Evolutionary conservation across 35 echinoderm and acorn worm species (phyloP).

Genomic region (Hemicentrotus pulcherrimus): DNA sequence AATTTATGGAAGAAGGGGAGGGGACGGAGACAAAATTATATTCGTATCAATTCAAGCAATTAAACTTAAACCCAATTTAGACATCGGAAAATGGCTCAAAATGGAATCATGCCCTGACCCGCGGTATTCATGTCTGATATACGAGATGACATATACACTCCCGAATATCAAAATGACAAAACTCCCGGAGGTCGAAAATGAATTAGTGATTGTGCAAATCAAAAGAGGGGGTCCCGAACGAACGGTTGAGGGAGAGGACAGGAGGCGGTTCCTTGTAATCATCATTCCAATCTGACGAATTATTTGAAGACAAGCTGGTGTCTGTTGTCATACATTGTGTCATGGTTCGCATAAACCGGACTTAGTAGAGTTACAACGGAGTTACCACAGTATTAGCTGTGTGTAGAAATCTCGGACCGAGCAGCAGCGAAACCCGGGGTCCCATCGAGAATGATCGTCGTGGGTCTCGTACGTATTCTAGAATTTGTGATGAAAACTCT

Average conservation of each 20-base stretch:
- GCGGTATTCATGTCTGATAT: background rate
- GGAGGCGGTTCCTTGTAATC: background rate
- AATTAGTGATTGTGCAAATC: background rate
- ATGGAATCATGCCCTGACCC: background rate
- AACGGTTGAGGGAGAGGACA: background rate
- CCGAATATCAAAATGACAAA: conserved; percentile 2
- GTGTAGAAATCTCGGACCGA: too few species aligned
- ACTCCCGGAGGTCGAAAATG: conserved; percentile 14
- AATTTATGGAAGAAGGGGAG: background rate
- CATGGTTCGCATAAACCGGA: too few species aligned
- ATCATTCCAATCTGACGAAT: background rate
- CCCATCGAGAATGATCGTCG: too few species aligned
- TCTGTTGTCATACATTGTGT: too few species aligned
- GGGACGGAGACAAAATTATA: background rate
- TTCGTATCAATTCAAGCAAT: background rate
- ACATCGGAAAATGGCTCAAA: background rate
- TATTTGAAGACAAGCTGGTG: too few species aligned
- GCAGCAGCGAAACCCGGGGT: too few species aligned
- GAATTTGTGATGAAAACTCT: too few species aligned
- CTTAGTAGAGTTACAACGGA: too few species aligned
- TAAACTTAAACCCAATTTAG: background rate
- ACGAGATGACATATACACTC: background rate
- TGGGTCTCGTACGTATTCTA: too few species aligned
- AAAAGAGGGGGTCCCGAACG: background rate
- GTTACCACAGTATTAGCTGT: too few species aligned